Evolutionary conservation across 2,888 invertebrate species (phyloP).

Genomic region (Temnothorax rugatulus): DNA sequence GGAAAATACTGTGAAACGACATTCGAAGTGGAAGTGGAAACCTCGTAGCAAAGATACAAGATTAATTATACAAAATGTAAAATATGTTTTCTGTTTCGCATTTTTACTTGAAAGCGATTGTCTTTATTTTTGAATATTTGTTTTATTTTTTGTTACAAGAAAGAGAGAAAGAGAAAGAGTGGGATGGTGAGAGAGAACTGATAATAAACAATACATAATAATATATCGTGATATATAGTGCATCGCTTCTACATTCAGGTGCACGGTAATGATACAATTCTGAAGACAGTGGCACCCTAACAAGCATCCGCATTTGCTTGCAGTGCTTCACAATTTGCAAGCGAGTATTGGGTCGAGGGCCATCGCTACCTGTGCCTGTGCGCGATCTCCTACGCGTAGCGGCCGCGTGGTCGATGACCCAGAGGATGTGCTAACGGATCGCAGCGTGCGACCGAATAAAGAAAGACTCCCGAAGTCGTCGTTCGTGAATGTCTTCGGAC

Average conservation of each 20-base stretch:
- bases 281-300: not conserved
- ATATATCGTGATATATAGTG: not conserved
- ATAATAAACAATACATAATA: not conserved
- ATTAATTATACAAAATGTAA: not conserved
- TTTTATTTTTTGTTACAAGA: not conserved
- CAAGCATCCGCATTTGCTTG: not conserved
- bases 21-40: not conserved
- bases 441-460: constrained; percentile 67
- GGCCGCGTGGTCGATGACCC: constrained; percentile 77
- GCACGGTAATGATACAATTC: not conserved
- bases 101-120: not conserved
- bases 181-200: not conserved
- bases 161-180: too few species aligned
- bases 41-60: not conserved
- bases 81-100: not conserved
- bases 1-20: not conserved
- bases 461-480: constrained; percentile 55
- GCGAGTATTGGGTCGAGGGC: constrained; percentile 28
- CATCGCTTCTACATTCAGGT: not conserved
- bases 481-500: constrained; percentile 55
- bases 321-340: constrained; percentile 19
- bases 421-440: constrained; percentile 77
- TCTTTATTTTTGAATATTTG: not conserved
- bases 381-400: constrained; percentile 51
- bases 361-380: constrained; percentile 43